These are phyloP conservation scores for Lampris incognitus DNA, from an alignment of 2,113 vertebrate species.

Conservation along the genomic window DNA sequence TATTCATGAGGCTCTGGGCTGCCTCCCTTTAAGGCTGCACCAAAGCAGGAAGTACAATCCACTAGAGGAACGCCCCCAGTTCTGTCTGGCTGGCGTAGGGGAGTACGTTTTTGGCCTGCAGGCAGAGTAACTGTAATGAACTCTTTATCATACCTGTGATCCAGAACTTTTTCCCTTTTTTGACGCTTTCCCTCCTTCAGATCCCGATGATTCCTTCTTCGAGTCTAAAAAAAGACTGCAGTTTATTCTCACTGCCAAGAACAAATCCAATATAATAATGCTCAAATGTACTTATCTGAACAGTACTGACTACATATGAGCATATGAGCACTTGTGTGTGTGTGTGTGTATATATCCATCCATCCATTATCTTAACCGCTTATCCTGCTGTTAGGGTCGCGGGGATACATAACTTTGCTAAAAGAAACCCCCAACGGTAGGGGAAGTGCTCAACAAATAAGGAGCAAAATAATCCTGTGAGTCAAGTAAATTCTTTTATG, in stretches of 20 bases:
- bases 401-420: no score
- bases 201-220: constrained; percentile 96
- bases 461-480: no score
- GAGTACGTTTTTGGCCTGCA: constrained; percentile 63
- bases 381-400: no score
- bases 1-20: constrained; percentile 64
- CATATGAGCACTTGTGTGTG: no score
- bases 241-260: constrained; percentile 38
- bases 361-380: no score
- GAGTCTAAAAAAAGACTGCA: constrained; percentile 87
- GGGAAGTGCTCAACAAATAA: no score
- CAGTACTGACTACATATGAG: not conserved
- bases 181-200: constrained; percentile 96
- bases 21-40: constrained; percentile 63
- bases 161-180: constrained; percentile 96
- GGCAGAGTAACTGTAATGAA: constrained; percentile 58
- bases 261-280: constrained; percentile 11
- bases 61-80: constrained; percentile 79
- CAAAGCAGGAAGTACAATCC: constrained; percentile 78
- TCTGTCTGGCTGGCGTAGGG: constrained; percentile 63
- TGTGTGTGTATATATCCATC: no score
- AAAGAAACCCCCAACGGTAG: no score
- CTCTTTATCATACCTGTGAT: constrained; percentile 87
- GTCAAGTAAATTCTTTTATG: no score
- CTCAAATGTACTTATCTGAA: constrained; percentile 6